Evolutionary conservation across 2,113 vertebrate species (phyloP).

Genomic region (Pavo muticus): DNA sequence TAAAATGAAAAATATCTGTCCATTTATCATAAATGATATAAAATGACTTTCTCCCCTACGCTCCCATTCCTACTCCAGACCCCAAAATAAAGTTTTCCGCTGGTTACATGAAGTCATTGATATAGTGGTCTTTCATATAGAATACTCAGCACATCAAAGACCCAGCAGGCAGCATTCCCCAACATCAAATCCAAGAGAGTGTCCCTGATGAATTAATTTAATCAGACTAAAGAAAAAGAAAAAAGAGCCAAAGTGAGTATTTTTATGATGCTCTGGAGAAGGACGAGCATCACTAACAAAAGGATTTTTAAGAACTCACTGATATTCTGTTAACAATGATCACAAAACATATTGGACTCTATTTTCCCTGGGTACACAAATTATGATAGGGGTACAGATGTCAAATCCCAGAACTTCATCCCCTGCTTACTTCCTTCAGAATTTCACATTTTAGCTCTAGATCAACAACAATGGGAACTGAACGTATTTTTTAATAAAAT

Average conservation of each 20-base stretch:
- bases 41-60: neutral
- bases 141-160: neutral
- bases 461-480: neutral
- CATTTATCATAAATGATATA: neutral
- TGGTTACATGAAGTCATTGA: neutral
- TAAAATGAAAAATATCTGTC: neutral
- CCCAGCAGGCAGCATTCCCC: neutral
- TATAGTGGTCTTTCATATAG: neutral
- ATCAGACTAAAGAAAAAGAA: neutral
- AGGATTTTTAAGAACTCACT: neutral
- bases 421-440: neutral
- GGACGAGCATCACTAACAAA: neutral
- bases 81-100: neutral
- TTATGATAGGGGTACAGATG: neutral
- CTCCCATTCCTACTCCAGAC: fast-evolving
- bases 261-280: neutral
- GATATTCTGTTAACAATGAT: neutral
- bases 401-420: neutral
- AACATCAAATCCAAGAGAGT: neutral
- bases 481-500: neutral
- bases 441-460: neutral
- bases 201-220: neutral
- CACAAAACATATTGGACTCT: neutral
- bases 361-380: neutral
- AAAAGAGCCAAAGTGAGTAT: neutral